These are phyloP conservation scores for Ceratothoa steindachneri DNA, from an alignment of 2,888 invertebrate genomes.

Conservation along the genomic window DNA sequence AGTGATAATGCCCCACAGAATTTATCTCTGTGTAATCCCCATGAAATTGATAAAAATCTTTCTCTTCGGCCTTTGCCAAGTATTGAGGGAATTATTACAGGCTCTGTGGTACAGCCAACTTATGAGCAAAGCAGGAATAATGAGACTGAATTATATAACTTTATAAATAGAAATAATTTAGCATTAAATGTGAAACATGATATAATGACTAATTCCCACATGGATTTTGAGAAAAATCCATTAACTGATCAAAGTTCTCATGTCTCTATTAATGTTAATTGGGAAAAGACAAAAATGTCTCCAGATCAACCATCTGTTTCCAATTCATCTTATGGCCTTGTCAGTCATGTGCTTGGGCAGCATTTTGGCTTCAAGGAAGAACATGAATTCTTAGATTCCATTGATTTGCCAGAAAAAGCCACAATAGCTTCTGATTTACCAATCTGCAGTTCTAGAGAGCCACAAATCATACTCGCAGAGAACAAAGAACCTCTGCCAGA, in stretches of 20 bases:
- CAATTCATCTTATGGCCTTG: not conserved
- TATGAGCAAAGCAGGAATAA: not conserved
- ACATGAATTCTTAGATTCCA: not conserved
- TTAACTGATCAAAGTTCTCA: not conserved
- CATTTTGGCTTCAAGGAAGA: not conserved
- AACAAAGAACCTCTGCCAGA: not conserved
- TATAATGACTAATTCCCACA: not conserved
- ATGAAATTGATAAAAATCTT: not conserved
- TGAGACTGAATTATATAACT: not conserved
- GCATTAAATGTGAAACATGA: not conserved
- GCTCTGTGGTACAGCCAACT: no score
- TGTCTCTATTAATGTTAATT: not conserved
- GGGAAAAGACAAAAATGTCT: not conserved
- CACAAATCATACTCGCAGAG: not conserved
- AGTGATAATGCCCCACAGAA: not conserved
- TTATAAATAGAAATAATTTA: not conserved
- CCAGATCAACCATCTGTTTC: not conserved
- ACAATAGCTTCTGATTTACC: constrained; percentile 4
- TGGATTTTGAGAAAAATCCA: not conserved
- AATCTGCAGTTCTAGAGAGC: not conserved
- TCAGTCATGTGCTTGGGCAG: not conserved
- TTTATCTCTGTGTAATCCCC: not conserved
- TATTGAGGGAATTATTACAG: constrained; percentile 1
- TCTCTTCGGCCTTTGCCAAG: not conserved
- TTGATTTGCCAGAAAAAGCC: not conserved